phyloP scores from a whole-genome alignment of 2,888 invertebrate species.

The Cephalotes varians region DNA sequence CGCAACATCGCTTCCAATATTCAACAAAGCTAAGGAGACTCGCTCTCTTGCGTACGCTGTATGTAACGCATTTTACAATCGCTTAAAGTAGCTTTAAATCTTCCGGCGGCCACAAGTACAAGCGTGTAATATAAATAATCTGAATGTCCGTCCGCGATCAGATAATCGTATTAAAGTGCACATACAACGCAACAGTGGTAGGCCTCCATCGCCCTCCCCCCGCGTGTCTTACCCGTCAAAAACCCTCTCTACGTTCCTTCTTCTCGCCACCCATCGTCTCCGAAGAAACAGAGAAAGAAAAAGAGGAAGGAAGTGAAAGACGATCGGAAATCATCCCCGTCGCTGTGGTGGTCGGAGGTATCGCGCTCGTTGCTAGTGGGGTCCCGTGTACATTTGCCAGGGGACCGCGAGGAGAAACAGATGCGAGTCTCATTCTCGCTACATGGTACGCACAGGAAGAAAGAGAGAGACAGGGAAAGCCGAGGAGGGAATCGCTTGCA shows the following conservation, averaged over 20 bases:
- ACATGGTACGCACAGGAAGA: constrained; percentile 29
- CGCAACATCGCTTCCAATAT: constrained; percentile 41
- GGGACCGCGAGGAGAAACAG: constrained; percentile 48
- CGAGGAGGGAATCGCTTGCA: constrained; percentile 53
- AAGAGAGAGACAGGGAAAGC: background rate
- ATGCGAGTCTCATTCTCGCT: constrained; percentile 34
- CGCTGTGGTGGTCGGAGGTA: constrained; percentile 54
- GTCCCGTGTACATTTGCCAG: constrained; percentile 39
- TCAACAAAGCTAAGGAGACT: constrained; percentile 30
- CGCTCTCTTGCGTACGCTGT: constrained; percentile 8
- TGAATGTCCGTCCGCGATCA: constrained; percentile 51
- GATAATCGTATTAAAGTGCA: constrained; percentile 54
- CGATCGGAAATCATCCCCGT: constrained; percentile 42
- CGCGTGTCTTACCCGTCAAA: constrained; percentile 21
- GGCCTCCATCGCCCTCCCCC: background rate
- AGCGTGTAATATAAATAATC: constrained; percentile 54
- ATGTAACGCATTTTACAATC: constrained; percentile 41
- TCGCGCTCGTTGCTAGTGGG: constrained; percentile 54
- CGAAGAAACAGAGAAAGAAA: background rate
- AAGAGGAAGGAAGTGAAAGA: constrained; percentile 17
- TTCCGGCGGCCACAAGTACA: constrained; percentile 29
- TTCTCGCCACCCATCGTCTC: constrained; percentile 18
- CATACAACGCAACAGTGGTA: constrained; percentile 53
- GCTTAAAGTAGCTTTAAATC: constrained; percentile 47
- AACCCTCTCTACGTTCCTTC: constrained; percentile 17